Base-by-base conservation (phyloP, 2,797 vertebrate species). In the Myotis findleyi region DNA sequence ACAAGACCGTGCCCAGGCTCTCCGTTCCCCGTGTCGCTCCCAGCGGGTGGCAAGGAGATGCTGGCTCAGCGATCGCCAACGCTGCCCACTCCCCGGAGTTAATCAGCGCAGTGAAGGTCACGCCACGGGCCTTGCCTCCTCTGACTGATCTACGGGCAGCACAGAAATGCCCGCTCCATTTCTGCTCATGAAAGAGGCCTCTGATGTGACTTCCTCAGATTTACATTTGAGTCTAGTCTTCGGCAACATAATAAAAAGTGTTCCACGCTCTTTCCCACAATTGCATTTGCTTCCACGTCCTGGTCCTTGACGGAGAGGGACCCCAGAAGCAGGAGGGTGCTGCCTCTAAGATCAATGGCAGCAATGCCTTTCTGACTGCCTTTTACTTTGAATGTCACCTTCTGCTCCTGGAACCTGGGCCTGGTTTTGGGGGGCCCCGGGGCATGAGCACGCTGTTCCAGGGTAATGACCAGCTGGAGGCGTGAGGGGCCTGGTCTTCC, bases 81-180 rank as follows among this genome's bases (percentile, higher is more conserved):
- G 89, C 72, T 92, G 91, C 64, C 92, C 87, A 94, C 88, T 77
- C 57, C 53, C 53, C 55, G 14, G 86, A 97, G 92, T 94, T 97
- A 97, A 88, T 97, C 97, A 95, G 27, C 6, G 72, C 89, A 94
- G 73, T 62, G 57, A 97, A 93, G 88, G 73, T 93, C 75, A 85
- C 92, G 97, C 92, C 85, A 86, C 96, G 95, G 83, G 76, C 93
- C 44, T 95, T 84, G 85, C 93, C 94, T 88, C 55, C 72, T 95
- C 95, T 98, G 97, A 96, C 94, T 96, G 97, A 98, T 98, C 98
- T 98, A 98, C 51, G 95, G 95, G 95, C 96, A 89, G 93, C 81
- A 84, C 94, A 93, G 71, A 92, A 98, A 97, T 93, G 95, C 75
- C 96, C 97, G 94, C 87, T 98, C 91, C 91, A 95, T 96, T 95